Evolutionary conservation across 2,888 invertebrate species (phyloP).

Genomic region (Drosophila histrio): DNA sequence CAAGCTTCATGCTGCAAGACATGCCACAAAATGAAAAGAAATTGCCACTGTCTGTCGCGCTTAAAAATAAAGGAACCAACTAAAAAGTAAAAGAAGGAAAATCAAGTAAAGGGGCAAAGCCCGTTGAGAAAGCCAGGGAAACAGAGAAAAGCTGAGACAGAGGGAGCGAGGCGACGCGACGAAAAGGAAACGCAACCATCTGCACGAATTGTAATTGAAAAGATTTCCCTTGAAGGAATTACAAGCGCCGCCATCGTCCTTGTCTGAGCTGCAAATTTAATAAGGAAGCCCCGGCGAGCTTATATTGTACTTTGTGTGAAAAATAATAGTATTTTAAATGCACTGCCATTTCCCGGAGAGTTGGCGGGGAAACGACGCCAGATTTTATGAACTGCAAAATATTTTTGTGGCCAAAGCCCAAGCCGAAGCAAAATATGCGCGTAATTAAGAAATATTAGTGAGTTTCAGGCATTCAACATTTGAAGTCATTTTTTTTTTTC

Average conservation of each 20-base stretch:
- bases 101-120: constrained; percentile 25
- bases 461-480: constrained; percentile 62
- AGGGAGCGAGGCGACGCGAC: constrained; percentile 8
- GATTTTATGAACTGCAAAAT: constrained; percentile 67
- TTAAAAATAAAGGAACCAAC: constrained; percentile 41
- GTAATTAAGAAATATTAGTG: constrained; percentile 81
- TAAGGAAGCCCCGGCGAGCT: constrained; percentile 77
- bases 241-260: constrained; percentile 49
- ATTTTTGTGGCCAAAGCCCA: constrained; percentile 45
- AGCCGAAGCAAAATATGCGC: constrained; percentile 60
- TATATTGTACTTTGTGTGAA: constrained; percentile 76
- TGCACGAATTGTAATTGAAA: constrained; percentile 81
- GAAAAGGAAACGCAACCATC: constrained; percentile 75
- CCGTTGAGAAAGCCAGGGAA: constrained; percentile 16
- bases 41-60: constrained; percentile 69
- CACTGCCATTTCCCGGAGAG: constrained; percentile 44
- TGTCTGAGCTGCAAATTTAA: constrained; percentile 67
- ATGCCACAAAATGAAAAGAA: constrained; percentile 68
- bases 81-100: constrained; percentile 26
- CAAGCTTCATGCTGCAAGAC: constrained; percentile 37
- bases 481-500: constrained; percentile 38
- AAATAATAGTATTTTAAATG: constrained; percentile 77
- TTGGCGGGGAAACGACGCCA: background rate
- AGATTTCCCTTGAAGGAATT: constrained; percentile 80
- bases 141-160: constrained; percentile 10